Evolutionary conservation across 2,888 invertebrate genomes (phyloP).

Genomic region (Caenorhabditis virilis): DNA sequence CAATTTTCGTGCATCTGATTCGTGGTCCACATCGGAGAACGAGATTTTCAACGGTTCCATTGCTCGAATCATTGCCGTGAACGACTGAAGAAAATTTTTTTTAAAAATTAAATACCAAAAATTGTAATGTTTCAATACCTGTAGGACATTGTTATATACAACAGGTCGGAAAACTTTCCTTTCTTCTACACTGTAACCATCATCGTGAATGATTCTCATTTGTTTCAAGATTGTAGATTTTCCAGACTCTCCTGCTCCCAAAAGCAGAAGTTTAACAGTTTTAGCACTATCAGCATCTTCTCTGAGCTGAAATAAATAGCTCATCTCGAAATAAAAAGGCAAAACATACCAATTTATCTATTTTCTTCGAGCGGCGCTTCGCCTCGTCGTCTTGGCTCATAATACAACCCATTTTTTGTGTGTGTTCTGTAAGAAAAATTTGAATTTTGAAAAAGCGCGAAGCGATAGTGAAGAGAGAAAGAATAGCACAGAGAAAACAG

Average conservation of each 20-base stretch:
- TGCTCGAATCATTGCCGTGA: constrained; percentile 17
- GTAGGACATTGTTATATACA: constrained; percentile 32
- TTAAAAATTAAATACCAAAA: background rate
- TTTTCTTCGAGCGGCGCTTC: constrained; percentile 22
- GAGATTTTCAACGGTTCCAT: constrained; percentile 20
- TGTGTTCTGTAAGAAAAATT: constrained; percentile 5
- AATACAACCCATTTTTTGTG: constrained; percentile 29
- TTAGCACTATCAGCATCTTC: constrained; percentile 18
- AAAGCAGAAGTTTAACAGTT: constrained; percentile 23
- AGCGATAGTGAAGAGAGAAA: too few relatives aligned
- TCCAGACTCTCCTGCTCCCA: constrained; percentile 41
- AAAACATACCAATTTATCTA: constrained; percentile 15
- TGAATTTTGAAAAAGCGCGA: background rate
- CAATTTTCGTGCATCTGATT: constrained; percentile 17
- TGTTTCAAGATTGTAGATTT: constrained; percentile 35
- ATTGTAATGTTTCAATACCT: constrained; percentile 6
- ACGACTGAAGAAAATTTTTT: constrained; percentile 7
- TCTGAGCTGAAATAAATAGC: constrained; percentile 7
- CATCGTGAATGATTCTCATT: constrained; percentile 39
- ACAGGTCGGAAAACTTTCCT: constrained; percentile 18
- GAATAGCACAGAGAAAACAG: too few relatives aligned
- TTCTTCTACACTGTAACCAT: constrained; percentile 26
- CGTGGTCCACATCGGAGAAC: constrained; percentile 7
- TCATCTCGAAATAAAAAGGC: background rate
- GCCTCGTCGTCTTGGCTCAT: constrained; percentile 26